Conservation (phyloP, 1,140 invertebrate species). For the Chrysoperla carnea region DNA sequence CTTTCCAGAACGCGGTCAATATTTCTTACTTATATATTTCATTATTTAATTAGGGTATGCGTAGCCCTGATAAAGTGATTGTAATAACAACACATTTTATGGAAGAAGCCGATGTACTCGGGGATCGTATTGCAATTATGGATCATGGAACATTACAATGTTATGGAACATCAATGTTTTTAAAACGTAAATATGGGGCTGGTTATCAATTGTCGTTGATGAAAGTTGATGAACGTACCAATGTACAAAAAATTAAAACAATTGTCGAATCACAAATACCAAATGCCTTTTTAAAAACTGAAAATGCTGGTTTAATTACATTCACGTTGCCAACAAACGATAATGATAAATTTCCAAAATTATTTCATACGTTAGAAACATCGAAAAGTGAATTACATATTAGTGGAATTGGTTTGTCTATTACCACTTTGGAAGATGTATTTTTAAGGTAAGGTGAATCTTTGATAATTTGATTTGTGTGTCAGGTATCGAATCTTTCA, state of each 20-base stretch:
- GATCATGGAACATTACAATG: constrained; percentile 62
- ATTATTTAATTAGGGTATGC: constrained; percentile 15
- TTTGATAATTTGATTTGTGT: too few relatives aligned
- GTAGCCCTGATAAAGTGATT: constrained; percentile 50
- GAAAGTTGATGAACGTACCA: neutral
- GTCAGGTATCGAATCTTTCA: too few relatives aligned
- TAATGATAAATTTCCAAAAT: constrained; percentile 16
- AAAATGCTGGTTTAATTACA: constrained; percentile 24
- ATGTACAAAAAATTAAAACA: constrained; percentile 8
- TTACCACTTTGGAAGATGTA: constrained; percentile 54
- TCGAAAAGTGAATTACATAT: constrained; percentile 29
- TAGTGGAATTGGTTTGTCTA: constrained; percentile 34
- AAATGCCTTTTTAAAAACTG: constrained; percentile 25
- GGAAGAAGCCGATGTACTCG: constrained; percentile 92
- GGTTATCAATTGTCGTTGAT: constrained; percentile 13
- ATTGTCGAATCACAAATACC: constrained; percentile 25
- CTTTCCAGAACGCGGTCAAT: too few relatives aligned
- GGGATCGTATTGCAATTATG: constrained; percentile 86
- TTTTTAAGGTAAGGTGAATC: constrained; percentile 46
- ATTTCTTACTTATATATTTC: neutral
- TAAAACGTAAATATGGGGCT: constrained; percentile 30
- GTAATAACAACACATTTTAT: constrained; percentile 93
- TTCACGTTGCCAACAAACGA: constrained; percentile 24
- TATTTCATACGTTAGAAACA: constrained; percentile 34
- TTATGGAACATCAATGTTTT: constrained; percentile 30